Evolutionary conservation across 2,113 vertebrate species (phyloP).

Genomic region (Gnathochromis pfefferi): DNA sequence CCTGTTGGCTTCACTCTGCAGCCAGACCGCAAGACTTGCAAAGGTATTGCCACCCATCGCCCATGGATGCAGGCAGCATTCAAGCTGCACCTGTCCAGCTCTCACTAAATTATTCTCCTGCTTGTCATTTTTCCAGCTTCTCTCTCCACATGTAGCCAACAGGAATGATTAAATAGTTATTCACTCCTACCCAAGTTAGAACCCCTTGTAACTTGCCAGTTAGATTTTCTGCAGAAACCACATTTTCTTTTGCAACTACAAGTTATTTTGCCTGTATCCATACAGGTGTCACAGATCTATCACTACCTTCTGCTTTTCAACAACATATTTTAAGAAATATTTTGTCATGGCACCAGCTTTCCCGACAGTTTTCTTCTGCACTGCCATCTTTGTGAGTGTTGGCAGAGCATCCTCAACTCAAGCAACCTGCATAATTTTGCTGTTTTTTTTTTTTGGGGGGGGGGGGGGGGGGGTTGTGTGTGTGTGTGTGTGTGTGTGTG

Average conservation of each 20-base stretch:
- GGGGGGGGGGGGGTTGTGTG: too few species aligned
- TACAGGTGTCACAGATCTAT: background rate
- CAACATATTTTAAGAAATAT: background rate
- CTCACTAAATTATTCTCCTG: background rate
- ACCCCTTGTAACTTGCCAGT: background rate
- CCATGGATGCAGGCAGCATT: background rate
- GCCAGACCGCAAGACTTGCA: slow-evolving; percentile 93
- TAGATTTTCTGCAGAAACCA: background rate
- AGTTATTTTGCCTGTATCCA: background rate
- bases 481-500: background rate
- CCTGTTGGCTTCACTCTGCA: slow-evolving; percentile 96
- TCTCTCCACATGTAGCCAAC: background rate
- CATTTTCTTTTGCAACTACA: background rate
- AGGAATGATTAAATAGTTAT: background rate
- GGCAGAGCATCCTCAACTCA: background rate
- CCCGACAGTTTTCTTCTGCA: background rate
- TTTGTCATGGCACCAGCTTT: background rate
- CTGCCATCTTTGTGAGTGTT: background rate
- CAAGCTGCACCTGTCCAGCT: background rate
- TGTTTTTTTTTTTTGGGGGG: background rate
- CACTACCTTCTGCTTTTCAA: background rate
- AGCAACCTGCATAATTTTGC: background rate
- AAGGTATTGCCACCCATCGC: slow-evolving; percentile 74
- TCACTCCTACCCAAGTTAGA: background rate
- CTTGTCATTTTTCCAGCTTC: background rate